Evolutionary conservation across 2,888 invertebrate genomes (phyloP).

Genomic region (Syrista parreyssii): DNA sequence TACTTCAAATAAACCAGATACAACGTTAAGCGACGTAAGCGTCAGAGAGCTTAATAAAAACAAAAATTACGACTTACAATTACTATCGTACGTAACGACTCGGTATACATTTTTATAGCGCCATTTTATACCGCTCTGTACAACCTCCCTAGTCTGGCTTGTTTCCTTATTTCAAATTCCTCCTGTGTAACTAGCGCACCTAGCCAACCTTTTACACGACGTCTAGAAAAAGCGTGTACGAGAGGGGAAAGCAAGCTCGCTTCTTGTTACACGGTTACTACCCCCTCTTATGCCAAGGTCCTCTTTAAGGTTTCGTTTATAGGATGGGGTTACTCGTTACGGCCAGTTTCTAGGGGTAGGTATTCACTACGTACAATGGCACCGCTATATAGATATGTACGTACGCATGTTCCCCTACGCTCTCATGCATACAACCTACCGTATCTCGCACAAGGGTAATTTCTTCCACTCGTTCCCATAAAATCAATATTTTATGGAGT

Average conservation of each 20-base stretch:
- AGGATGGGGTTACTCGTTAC: slow-evolving; percentile 57
- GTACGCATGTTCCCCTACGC: neutral
- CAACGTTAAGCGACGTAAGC: neutral
- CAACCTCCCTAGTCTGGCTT: neutral
- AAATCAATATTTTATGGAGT: neutral
- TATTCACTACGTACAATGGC: neutral
- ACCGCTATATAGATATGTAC: neutral
- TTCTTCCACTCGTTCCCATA: neutral
- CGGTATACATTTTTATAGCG: neutral
- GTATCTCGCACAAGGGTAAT: neutral
- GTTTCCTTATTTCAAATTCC: neutral
- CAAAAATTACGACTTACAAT: neutral
- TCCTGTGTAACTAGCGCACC: neutral
- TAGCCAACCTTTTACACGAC: neutral
- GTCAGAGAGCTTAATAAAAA: neutral
- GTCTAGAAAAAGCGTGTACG: neutral
- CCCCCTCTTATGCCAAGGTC: slow-evolving; percentile 23
- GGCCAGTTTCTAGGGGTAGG: slow-evolving; percentile 40
- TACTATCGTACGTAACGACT: neutral
- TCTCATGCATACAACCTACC: neutral
- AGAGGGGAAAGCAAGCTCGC: slow-evolving; percentile 17
- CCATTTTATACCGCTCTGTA: neutral
- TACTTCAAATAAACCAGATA: neutral
- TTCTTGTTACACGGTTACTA: slow-evolving; percentile 51
- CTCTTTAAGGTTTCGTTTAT: slow-evolving; percentile 53